Base-by-base conservation (phyloP, 2,113 vertebrate genomes). In the Dunckerocampus dactyliophorus region DNA sequence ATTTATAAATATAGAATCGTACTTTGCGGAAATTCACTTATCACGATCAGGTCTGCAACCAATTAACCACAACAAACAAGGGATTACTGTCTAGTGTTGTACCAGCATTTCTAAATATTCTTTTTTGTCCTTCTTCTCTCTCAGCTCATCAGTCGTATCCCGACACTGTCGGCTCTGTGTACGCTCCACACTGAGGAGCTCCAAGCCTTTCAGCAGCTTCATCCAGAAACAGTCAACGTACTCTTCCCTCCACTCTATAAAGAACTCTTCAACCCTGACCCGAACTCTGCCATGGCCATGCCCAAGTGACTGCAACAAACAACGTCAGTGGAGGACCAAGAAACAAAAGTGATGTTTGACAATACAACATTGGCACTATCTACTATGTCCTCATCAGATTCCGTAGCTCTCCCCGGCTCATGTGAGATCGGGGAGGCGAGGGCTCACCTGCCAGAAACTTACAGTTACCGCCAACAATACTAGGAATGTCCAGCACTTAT, bases 401-500 rank as follows among this genome's bases (percentile, higher is more conserved):
- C 55, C 62, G 17, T 57, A 80, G 65, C 65, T 69, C 66, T 37
- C 64, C 62, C 46, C 68, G 61, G 58, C 71, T 62, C 62, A 54
- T 48, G 45, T 69, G 37, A 66, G 66, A 60, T 67, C 37, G 51
- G 65, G 47, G 73, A 56, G 71, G 21, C 56, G 63, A 79, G 64
- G 77, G 76, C 63, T 67, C 75, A 60, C 65, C 72, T 60, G 67
- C 75, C 82, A 78, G 71, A 86, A 72, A 79, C 84, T 47, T 71
- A 73, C 81, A 79, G 67, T 92, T 92, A 93, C 90, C 89, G 93
- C 94, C 92, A 94, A 94, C 93, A 84, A 78, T 59, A 92, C 90
- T 93, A 95, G 94, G 94, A 98, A 99, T 97, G 96, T 98, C 91
- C 94, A 95, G 94, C 94, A 96, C 95, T 96, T 95, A 93, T 88